Evolutionary conservation across 2,797 vertebrate genomes (phyloP), one percentile per base, ranked within the genome.

Genomic region (Taenioides sp.): DNA sequence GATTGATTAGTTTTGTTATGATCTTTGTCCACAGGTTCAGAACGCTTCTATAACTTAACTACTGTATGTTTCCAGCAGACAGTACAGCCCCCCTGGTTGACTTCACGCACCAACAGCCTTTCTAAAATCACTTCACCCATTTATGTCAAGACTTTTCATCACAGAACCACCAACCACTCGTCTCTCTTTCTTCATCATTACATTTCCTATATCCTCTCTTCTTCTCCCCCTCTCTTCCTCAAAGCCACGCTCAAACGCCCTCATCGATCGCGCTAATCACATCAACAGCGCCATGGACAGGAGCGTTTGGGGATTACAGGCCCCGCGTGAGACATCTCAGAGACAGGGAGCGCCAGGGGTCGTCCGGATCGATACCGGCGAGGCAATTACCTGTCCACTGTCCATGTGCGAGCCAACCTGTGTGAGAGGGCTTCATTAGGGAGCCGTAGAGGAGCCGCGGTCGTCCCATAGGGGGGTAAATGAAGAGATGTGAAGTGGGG

Each of bases 361-460:
- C 71, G 69, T 63, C 27, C 1, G 27, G 81, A 91, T 91, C 87
- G 83, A 89, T 89, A 82, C 52, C 67, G 81, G 81, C 71, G 62
- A 84, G 76, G 82, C 86, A 87, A 88, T 89, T 88, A 88, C 72
- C 86, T 83, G 84, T 79, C 75, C 78, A 82, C 71, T 77, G 57
- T 81, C 84, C 80, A 85, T 72, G 79, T 55, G 0, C 61, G 84
- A 74, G 79, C 86, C 84, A 64, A 40, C 70, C 57, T 61, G 71
- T 75, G 60, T 58, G 77, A 79, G 76, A 72, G 16, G 31, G 80
- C 69, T 80, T 77, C 76, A 81, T 85, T 82, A 83, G 69, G 67
- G 72, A 68, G 62, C 52, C 4, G 12, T 16, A n/a, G 52, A 17
- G 6, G 76, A 23, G 59, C 31, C 37, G 4, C 17, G 66, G 62